A percentile compares a stretch with the other conserved stretches of the same genome.
These are phyloP conservation scores for Anaspis maculata DNA, from an alignment of 2,888 invertebrate species.

Conservation along the genomic window DNA sequence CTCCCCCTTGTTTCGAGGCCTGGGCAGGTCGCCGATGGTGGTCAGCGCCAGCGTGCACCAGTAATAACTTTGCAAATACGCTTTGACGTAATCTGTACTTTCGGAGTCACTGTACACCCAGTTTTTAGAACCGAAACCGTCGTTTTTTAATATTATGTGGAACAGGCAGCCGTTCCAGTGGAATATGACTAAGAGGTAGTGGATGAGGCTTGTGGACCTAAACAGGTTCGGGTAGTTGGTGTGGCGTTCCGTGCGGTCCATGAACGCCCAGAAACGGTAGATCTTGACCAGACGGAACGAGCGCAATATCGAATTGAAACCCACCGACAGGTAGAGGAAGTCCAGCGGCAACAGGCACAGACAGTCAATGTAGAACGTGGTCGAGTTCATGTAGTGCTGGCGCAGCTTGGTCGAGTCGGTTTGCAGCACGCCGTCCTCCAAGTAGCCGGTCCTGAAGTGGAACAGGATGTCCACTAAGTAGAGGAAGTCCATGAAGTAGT, in stretches of 20 bases:
- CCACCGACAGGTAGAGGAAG: slow-evolving; percentile 96
- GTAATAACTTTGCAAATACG: slow-evolving; percentile 95
- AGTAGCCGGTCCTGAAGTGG: slow-evolving; percentile 94
- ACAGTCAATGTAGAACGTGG: slow-evolving; percentile 95
- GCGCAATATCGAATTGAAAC: slow-evolving; percentile 87
- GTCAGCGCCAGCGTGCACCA: slow-evolving; percentile 96
- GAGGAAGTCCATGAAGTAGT: slow-evolving; percentile 93
- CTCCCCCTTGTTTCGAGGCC: slow-evolving; percentile 88
- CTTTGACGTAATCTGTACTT: slow-evolving; percentile 82
- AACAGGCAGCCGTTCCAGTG: slow-evolving; percentile 99
- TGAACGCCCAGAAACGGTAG: slow-evolving; percentile 96
- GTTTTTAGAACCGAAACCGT: slow-evolving; percentile 88
- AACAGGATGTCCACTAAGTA: slow-evolving; percentile 95
- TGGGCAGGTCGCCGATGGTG: slow-evolving; percentile 86
- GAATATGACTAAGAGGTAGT: slow-evolving; percentile 95
- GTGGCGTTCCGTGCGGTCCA: slow-evolving; percentile 96
- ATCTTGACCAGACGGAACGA: slow-evolving; percentile 95
- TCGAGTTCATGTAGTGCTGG: slow-evolving; percentile 94
- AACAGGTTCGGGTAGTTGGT: slow-evolving; percentile 98
- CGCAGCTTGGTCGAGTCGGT: slow-evolving; percentile 90
- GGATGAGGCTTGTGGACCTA: slow-evolving; percentile 83
- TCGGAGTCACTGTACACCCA: slow-evolving; percentile 84
- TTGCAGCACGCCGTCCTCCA: slow-evolving; percentile 96
- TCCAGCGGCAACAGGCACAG: slow-evolving; percentile 95
- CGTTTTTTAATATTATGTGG: slow-evolving; percentile 93